These are phyloP conservation scores for Galbula dea DNA, from an alignment of 2,113 vertebrate genomes.

Conservation along the genomic window DNA sequence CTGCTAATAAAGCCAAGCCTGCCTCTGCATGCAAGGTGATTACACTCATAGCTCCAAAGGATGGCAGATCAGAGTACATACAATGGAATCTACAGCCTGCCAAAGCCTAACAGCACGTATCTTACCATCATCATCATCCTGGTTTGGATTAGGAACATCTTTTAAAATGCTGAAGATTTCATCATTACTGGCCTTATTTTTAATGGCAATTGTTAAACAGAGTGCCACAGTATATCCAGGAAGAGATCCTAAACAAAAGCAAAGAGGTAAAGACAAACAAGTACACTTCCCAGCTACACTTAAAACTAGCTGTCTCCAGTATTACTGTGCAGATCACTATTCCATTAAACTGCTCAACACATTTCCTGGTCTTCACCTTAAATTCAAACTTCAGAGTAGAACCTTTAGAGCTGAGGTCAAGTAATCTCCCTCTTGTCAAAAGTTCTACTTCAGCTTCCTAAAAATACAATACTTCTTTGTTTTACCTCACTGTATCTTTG, in stretches of 20 bases:
- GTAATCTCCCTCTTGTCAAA: neutral
- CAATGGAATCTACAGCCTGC: neutral
- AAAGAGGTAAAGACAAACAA: neutral
- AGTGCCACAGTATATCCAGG: slow-evolving; percentile 86
- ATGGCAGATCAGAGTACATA: neutral
- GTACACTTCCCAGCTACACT: neutral
- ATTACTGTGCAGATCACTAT: neutral
- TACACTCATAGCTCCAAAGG: neutral
- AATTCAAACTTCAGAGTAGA: neutral
- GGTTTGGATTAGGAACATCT: slow-evolving; percentile 95
- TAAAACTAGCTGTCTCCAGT: neutral
- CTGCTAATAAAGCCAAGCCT: neutral
- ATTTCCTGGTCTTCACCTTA: neutral
- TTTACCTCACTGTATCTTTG: neutral
- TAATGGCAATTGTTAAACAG: slow-evolving; percentile 89
- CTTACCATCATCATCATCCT: slow-evolving; percentile 93
- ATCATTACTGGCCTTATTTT: slow-evolving; percentile 92
- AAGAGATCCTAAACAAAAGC: slow-evolving; percentile 79
- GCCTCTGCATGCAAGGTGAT: neutral
- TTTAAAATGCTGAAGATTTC: slow-evolving; percentile 92
- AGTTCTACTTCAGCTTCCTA: neutral
- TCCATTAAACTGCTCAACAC: neutral
- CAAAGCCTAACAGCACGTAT: neutral
- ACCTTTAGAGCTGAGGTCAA: neutral
- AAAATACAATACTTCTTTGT: neutral